These are phyloP conservation scores for Archivesica marissinica DNA, from an alignment of 1,140 invertebrate species.

Conservation along the genomic window DNA sequence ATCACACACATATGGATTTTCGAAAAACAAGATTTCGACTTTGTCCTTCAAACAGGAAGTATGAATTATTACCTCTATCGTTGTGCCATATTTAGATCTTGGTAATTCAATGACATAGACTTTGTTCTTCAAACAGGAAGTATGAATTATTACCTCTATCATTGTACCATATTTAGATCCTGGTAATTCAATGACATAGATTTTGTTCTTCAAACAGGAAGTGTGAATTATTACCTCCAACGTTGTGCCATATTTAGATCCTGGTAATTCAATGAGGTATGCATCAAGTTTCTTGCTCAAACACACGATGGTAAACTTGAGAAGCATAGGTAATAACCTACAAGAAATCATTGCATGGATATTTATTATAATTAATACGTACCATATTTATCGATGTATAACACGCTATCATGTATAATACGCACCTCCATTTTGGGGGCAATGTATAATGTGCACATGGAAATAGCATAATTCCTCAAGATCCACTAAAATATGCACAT, in stretches of 20 bases:
- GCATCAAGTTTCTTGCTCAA: slow-evolving; percentile 73
- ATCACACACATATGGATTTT: too few species aligned
- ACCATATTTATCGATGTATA: too few species aligned
- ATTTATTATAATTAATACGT: too few species aligned
- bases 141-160: neutral
- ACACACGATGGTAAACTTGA: slow-evolving; percentile 73
- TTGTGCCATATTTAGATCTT: neutral
- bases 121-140: neutral
- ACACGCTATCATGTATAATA: too few species aligned
- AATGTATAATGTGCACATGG: too few species aligned
- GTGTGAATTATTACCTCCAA: slow-evolving; percentile 67
- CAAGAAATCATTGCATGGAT: slow-evolving; percentile 26
- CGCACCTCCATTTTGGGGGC: too few species aligned
- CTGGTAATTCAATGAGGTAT: slow-evolving; percentile 77
- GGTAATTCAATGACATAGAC: neutral
- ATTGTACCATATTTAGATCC: neutral
- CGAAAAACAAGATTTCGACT: too few species aligned
- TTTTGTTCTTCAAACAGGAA: neutral
- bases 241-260: slow-evolving; percentile 63
- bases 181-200: neutral
- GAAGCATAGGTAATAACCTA: slow-evolving; percentile 73
- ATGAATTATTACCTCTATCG: neutral
- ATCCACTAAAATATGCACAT: neutral
- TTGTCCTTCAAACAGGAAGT: neutral
- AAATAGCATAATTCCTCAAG: too few species aligned